These are phyloP conservation scores for Eurytoma adleriae DNA, from an alignment of 2,888 invertebrate species.

Conservation along the genomic window DNA sequence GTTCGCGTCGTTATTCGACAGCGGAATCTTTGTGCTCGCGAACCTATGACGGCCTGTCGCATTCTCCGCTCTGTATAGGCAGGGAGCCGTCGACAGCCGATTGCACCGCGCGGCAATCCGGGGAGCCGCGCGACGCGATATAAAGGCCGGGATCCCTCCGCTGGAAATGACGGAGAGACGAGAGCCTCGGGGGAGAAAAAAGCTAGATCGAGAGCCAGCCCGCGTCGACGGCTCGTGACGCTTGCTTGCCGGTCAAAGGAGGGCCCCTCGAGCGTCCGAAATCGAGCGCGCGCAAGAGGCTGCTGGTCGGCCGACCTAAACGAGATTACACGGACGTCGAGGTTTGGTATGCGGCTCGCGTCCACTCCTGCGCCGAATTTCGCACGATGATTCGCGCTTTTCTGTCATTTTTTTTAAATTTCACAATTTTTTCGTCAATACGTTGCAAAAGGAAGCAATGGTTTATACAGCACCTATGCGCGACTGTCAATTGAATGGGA, in stretches of 20 bases:
- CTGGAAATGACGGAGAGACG: conserved; percentile 45
- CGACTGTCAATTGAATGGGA: too few relatives aligned
- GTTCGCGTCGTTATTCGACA: too few relatives aligned
- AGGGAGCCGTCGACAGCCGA: conserved; percentile 54
- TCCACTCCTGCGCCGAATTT: not conserved
- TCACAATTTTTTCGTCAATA: too few relatives aligned
- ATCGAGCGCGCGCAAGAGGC: conserved; percentile 1
- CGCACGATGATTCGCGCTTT: too few relatives aligned
- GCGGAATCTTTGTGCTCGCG: too few relatives aligned
- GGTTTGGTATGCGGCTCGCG: not conserved
- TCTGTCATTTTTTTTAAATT: too few relatives aligned
- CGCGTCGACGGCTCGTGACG: not conserved
- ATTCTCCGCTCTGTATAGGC: too few relatives aligned
- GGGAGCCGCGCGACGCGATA: not conserved
- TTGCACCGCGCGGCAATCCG: conserved; percentile 43
- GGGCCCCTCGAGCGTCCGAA: not conserved
- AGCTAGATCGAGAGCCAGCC: too few relatives aligned
- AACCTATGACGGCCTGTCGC: too few relatives aligned
- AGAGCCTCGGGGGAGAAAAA: too few relatives aligned
- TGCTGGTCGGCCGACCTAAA: not conserved
- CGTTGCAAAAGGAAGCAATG: too few relatives aligned
- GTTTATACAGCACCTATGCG: too few relatives aligned
- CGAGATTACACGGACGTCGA: conserved; percentile 2
- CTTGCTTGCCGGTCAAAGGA: conserved; percentile 18
- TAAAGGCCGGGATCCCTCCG: not conserved